Conservation (phyloP, 2,888 invertebrate genomes). For the Drosophila mercatorum region DNA sequence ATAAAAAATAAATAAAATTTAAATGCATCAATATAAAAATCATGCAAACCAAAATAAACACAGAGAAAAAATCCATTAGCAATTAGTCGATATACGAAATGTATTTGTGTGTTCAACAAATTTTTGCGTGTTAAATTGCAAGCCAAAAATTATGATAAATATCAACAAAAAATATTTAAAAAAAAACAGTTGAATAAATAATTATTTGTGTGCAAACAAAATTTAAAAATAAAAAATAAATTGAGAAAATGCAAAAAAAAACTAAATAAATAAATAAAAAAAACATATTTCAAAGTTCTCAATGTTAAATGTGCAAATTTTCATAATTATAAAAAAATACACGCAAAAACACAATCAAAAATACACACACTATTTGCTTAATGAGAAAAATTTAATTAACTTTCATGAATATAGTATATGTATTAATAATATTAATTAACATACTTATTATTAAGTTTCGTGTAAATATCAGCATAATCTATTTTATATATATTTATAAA, state of each 20-base stretch:
- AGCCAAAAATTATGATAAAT: slow-evolving; percentile 33
- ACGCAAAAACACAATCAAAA: slow-evolving; percentile 29
- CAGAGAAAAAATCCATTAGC: slow-evolving; percentile 40
- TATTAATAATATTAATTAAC: slow-evolving; percentile 19
- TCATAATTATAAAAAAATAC: slow-evolving; percentile 16
- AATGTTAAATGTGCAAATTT: slow-evolving; percentile 54
- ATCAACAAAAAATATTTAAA: background rate
- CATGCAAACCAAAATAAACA: slow-evolving; percentile 21
- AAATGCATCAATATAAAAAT: slow-evolving; percentile 48
- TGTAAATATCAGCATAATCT: slow-evolving; percentile 64
- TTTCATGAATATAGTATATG: slow-evolving; percentile 20
- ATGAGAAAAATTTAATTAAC: slow-evolving; percentile 26
- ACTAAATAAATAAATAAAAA: background rate
- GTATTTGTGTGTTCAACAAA: slow-evolving; percentile 17
- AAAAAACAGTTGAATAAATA: slow-evolving; percentile 1
- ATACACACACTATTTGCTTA: slow-evolving; percentile 13
- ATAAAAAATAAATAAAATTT: slow-evolving; percentile 47
- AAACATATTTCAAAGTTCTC: slow-evolving; percentile 26
- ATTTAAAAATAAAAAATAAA: slow-evolving; percentile 10
- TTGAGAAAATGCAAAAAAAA: slow-evolving; percentile 4
- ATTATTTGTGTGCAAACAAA: slow-evolving; percentile 14
- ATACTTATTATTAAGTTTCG: slow-evolving; percentile 54
- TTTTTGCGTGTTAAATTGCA: slow-evolving; percentile 35
- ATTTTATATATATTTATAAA: slow-evolving; percentile 14
- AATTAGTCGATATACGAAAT: slow-evolving; percentile 55